phyloP scores from a whole-genome alignment of 1,140 invertebrate genomes.

The Rhyacophila brunnea region DNA sequence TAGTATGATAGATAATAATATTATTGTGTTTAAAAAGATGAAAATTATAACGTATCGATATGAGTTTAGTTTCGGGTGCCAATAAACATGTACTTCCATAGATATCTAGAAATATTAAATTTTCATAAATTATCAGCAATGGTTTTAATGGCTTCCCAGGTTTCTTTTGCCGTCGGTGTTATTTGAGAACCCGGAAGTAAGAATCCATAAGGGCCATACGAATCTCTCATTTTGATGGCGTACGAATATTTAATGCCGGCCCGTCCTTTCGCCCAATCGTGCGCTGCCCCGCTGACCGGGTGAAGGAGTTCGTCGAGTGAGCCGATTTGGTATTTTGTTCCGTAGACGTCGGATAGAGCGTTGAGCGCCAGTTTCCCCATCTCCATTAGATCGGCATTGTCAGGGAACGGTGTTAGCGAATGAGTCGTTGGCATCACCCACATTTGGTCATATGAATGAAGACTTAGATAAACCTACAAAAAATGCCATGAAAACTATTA shows the following conservation, averaged over 20 bases:
- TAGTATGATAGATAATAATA: no score
- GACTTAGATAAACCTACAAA: slow-evolving; percentile 63
- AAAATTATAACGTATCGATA: no score
- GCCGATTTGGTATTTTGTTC: slow-evolving; percentile 62
- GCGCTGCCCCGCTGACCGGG: slow-evolving; percentile 63
- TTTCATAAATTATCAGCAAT: slow-evolving; percentile 57
- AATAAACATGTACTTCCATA: no score
- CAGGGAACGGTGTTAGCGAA: slow-evolving; percentile 53
- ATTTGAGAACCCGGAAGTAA: slow-evolving; percentile 74
- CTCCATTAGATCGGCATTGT: slow-evolving; percentile 58
- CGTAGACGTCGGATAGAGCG: slow-evolving; percentile 60
- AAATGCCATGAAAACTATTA: no score
- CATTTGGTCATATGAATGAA: slow-evolving; percentile 80
- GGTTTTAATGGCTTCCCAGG: slow-evolving; percentile 75
- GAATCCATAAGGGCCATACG: slow-evolving; percentile 72
- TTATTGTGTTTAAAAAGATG: no score
- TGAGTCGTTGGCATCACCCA: slow-evolving; percentile 70
- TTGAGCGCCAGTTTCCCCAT: slow-evolving; percentile 60
- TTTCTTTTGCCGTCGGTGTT: slow-evolving; percentile 73
- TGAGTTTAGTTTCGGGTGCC: no score
- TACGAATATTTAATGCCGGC: slow-evolving; percentile 72
- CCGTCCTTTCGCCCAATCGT: slow-evolving; percentile 70
- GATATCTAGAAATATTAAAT: no score
- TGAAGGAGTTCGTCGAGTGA: slow-evolving; percentile 53
- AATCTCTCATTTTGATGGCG: slow-evolving; percentile 75